A percentile compares a stretch with the other conserved stretches of the same genome.
Conservation (phyloP, 2,888 invertebrate genomes). For the Habrosyne pyritoides region DNA sequence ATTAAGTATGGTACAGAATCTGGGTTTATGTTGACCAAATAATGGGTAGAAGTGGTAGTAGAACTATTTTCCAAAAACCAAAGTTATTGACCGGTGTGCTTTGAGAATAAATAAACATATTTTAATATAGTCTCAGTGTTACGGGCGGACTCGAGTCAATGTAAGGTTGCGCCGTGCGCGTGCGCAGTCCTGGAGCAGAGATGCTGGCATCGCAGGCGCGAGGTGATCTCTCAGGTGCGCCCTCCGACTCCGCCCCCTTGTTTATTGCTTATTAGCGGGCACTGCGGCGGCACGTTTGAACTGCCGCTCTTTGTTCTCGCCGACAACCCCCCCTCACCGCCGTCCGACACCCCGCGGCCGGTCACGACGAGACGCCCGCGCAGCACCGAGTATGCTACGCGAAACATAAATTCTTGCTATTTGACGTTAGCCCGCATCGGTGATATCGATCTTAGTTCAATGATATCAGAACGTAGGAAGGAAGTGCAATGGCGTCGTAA, state of each 20-base stretch:
- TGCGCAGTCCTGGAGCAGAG: slow-evolving; percentile 30
- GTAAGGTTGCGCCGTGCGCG: slow-evolving; percentile 30
- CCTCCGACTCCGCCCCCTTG: slow-evolving; percentile 80
- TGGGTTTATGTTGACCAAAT: too few relatives aligned
- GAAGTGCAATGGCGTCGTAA: slow-evolving; percentile 63
- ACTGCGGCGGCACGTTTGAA: slow-evolving; percentile 79
- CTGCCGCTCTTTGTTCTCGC: slow-evolving; percentile 79
- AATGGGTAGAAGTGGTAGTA: too few relatives aligned
- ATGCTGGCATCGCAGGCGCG: slow-evolving; percentile 51
- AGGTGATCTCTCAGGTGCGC: slow-evolving; percentile 80
- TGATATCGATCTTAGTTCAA: slow-evolving; percentile 77
- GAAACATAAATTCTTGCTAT: slow-evolving; percentile 80
- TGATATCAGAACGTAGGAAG: slow-evolving; percentile 71
- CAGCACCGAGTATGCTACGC: slow-evolving; percentile 67
- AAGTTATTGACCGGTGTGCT: background rate
- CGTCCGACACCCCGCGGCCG: slow-evolving; percentile 44
- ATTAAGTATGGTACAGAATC: too few relatives aligned
- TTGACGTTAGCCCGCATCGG: slow-evolving; percentile 75
- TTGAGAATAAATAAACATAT: background rate
- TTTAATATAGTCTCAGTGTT: background rate
- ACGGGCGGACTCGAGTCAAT: background rate
- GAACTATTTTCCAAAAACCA: too few relatives aligned
- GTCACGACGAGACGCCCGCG: slow-evolving; percentile 67
- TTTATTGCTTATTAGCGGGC: slow-evolving; percentile 83
- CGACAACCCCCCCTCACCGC: slow-evolving; percentile 50